Evolutionary conservation across 2,888 invertebrate genomes (phyloP).

Genomic region (Luperina nickerlii): DNA sequence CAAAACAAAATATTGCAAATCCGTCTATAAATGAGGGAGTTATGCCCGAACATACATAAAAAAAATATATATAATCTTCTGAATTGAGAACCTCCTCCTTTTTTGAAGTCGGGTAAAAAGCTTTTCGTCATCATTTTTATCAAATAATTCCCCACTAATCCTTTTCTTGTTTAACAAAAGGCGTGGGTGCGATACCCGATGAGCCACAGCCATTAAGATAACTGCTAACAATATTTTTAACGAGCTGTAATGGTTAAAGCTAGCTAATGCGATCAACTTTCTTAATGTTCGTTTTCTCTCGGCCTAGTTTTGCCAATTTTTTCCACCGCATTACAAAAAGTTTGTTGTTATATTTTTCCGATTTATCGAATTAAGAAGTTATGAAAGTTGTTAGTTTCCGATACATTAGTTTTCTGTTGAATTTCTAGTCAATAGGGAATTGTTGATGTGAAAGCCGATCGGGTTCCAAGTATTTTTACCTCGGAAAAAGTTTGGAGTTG

Average conservation of each 20-base stretch:
- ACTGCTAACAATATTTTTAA: conserved; percentile 73
- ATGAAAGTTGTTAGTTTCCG: conserved; percentile 5
- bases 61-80: too few relatives aligned
- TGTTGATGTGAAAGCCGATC: background rate
- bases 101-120: background rate
- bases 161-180: conserved; percentile 44
- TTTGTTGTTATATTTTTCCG: conserved; percentile 55
- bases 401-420: conserved; percentile 5
- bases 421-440: background rate
- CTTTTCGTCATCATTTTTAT: conserved; percentile 24
- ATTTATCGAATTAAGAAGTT: conserved; percentile 28
- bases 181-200: conserved; percentile 19
- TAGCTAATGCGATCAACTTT: conserved; percentile 72
- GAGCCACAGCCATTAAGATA: conserved; percentile 56
- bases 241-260: conserved; percentile 74
- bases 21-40: too few relatives aligned
- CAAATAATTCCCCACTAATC: conserved; percentile 46
- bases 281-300: conserved; percentile 71
- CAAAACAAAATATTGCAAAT: too few relatives aligned
- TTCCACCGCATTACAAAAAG: conserved; percentile 54
- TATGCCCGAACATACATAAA: too few relatives aligned
- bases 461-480: background rate
- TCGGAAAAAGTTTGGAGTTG: background rate
- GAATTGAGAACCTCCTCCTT: too few relatives aligned
- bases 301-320: conserved; percentile 65